Base-by-base conservation (phyloP, 2,797 vertebrate genomes). In the Bufotes viridis region DNA sequence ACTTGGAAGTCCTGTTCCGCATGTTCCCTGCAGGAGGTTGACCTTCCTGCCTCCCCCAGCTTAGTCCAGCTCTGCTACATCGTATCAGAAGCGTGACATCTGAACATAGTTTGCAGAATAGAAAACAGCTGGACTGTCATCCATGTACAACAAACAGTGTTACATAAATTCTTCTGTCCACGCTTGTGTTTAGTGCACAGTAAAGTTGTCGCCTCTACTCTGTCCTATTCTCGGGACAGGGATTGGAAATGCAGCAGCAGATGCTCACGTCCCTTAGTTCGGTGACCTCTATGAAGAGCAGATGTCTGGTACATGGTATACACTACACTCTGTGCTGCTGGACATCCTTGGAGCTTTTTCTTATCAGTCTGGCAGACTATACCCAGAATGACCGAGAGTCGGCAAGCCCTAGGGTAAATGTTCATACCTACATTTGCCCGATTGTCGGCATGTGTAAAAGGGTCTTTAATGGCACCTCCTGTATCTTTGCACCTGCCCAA, bases 21-120 rank as follows among this genome's bases (percentile, higher is more conserved):
- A 67, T 85, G 83, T 75, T 81, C 78, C 70, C 87, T 67, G 83
- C 87, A 78, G 78, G 78, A 67, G 72, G 42, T 20, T 63, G 61
- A 61, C 74, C 70, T 24, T 51, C 42, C 55, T 20, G 14, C 8
- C 11, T 14, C 67, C 22, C 55, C 42, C 24, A 74, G 20, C 81
- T 24, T 42, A 12, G 55, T 53, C 12, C 76, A 61, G 65, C 49
- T 60, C 78, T 75, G 74, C 85, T 60, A 81, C 83, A 81, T 81
- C 49, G 49, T 57, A 75, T 87, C 55, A 79, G 76, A 88, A 51
- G 82, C 65, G 67, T 89, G 83, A 85, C 87, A 89, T 81, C 69
- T 89, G 65, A 81, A 69, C 87, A 58, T 49, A 26, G 60, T 58
- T 75, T 72, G n/a, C 20, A 78, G 42, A 72, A 65, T 81, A 26